Evolutionary conservation across 2,888 invertebrate species (phyloP).

Genomic region (Linyphia triangularis): DNA sequence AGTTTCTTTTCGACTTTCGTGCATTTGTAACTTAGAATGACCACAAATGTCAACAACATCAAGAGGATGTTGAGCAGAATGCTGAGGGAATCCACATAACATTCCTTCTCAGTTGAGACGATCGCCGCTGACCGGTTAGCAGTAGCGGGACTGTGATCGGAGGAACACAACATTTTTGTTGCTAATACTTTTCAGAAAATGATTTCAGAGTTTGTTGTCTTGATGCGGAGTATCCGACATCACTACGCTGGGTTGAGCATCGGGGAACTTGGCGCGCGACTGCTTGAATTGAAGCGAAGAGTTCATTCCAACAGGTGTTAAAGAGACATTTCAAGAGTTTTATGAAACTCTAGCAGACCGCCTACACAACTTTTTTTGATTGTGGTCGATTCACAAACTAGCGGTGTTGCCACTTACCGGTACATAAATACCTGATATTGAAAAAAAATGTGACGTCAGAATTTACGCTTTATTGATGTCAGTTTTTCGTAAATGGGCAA

Average conservation of each 20-base stretch:
- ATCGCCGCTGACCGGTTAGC: conserved; percentile 40
- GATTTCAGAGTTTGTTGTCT: conserved; percentile 7
- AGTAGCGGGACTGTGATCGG: neutral
- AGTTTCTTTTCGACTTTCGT: conserved; percentile 45
- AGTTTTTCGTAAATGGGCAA: neutral
- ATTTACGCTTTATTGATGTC: neutral
- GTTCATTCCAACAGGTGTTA: conserved; percentile 26
- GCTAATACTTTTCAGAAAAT: neutral
- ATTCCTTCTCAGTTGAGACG: conserved; percentile 49
- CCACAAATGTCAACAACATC: conserved; percentile 48
- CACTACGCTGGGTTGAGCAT: neutral
- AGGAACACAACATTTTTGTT: conserved; percentile 50
- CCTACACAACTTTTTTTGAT: conserved; percentile 57
- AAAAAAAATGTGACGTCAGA: neutral
- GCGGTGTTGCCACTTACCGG: conserved; percentile 40
- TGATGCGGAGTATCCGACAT: conserved; percentile 24
- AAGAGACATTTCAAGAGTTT: neutral
- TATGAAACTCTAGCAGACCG: conserved; percentile 59
- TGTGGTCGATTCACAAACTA: conserved; percentile 31
- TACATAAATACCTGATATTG: neutral
- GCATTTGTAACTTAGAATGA: conserved; percentile 44
- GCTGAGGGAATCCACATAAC: conserved; percentile 61
- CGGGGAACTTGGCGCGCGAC: neutral
- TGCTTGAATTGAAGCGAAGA: neutral
- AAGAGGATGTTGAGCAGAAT: conserved; percentile 58